Base-by-base conservation (phyloP, 1,140 invertebrate genomes). In the Dreissena rostriformis region DNA sequence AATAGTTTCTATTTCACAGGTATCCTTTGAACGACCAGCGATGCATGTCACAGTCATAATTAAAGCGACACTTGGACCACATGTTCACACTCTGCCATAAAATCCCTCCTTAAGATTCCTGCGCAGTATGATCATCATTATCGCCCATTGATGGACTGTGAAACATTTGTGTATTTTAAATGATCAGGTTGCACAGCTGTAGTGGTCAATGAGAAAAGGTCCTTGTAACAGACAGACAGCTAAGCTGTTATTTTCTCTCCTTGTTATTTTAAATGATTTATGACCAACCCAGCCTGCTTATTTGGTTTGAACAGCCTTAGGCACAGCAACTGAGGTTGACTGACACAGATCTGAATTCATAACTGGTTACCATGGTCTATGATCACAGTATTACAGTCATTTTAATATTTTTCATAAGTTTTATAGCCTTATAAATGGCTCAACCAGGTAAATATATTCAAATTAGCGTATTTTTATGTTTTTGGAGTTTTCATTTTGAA, bases 1-100 rank as follows among this genome's bases (percentile, higher is more conserved):
- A 19, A 67, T 57, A 53, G 53, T 53, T 57, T 68, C 65, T 10
- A 28, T 70, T 53, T 70, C 77, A 79, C 68, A 6, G 17, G 52
- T 71, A 70, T 68, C 67, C 29, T 68, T 57, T 51, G 29, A n/a
- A 26, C 53, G 53, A 28, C 22, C 52, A 79, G 17, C 17, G 77
- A 79, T 79, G 65, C 77, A 66, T 70, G 51, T 53, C 22, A 68
- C 77, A 29, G 77, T 79, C 77, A 79, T 79, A 70, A 79, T 79
- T 66, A 12, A 6, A 6, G 17, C 49, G 14, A 57, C 77, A 70
- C 28, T 26, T 39, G 28, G n/a, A 52, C 65, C 77, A 70, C 57
- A 68, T 51, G 77, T 79, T 79, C 24, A 79, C 65, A n/a, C 51
- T 79, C 67, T 53, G 22, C n/a, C 12, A 68, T 12, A 79, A 79